phyloP scores from a whole-genome alignment of 92 coral and sea anemone genomes.

The Porites cylindrica region DNA sequence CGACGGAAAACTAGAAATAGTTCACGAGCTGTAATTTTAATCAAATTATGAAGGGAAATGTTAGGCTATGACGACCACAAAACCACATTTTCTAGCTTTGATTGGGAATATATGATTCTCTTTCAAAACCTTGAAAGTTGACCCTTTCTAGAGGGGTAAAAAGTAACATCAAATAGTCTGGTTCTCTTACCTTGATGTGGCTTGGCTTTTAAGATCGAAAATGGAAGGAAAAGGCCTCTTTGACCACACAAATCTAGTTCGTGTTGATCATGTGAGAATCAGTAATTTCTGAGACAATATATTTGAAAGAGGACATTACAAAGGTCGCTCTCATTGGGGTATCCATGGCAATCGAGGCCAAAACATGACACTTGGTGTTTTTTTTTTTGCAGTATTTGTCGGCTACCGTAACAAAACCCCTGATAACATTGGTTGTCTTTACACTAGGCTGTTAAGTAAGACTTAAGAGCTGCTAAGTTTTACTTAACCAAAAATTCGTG shows the following conservation, averaged over 20 bases:
- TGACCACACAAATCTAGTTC: neutral
- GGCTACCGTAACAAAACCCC: neutral
- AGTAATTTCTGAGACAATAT: neutral
- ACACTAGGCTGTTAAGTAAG: too few species aligned
- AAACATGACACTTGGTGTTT: neutral
- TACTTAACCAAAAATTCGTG: too few species aligned
- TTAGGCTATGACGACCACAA: neutral
- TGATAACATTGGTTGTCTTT: neutral
- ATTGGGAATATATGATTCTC: neutral
- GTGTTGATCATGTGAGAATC: neutral
- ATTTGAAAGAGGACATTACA: neutral
- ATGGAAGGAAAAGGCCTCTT: neutral
- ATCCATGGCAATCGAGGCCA: neutral
- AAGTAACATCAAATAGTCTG: neutral
- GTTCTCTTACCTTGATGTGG: neutral
- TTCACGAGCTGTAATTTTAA: neutral
- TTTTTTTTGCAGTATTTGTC: neutral
- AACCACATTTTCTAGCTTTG: neutral
- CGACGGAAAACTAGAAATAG: neutral
- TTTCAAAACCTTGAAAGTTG: neutral
- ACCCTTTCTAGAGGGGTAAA: neutral
- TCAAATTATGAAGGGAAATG: neutral
- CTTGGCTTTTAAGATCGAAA: neutral
- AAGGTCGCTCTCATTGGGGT: constrained; percentile 9
- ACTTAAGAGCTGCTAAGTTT: too few species aligned